These are phyloP conservation scores for Colistium nudipinnis DNA, from an alignment of 2,113 vertebrate genomes.

Conservation along the genomic window DNA sequence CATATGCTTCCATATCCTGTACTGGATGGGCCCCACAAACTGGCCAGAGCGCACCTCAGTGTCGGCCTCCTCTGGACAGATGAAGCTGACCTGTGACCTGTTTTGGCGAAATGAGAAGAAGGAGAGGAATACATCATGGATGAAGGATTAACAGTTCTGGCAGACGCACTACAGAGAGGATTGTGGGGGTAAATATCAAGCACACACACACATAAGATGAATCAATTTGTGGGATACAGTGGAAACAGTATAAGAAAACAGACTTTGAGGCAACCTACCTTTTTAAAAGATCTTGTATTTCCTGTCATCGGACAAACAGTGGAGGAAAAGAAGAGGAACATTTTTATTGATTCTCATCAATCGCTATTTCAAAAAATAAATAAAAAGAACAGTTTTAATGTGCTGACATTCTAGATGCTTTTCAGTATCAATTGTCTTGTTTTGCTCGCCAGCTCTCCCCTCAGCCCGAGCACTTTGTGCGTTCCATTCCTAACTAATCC, in stretches of 20 bases:
- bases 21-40: conserved; percentile 82
- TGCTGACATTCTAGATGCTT: background rate
- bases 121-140: conserved; percentile 8
- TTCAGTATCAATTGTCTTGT: background rate
- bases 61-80: conserved; percentile 69
- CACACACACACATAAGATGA: background rate
- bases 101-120: conserved; percentile 2
- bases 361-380: background rate
- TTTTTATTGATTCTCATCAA: background rate
- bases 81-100: conserved; percentile 78
- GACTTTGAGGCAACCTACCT: conserved; percentile 62
- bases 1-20: conserved; percentile 85
- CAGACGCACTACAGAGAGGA: background rate
- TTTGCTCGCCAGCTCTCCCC: conserved; percentile 1
- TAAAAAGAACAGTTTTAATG: background rate
- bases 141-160: background rate
- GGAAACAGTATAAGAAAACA: background rate
- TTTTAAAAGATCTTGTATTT: conserved; percentile 82
- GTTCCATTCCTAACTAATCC: conserved; percentile 22
- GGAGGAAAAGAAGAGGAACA: background rate
- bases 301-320: conserved; percentile 67
- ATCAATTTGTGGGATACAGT: background rate
- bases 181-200: background rate
- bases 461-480: background rate
- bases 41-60: conserved; percentile 72